phyloP scores from a whole-genome alignment of 1,140 invertebrate genomes.

The Cherax destructor region DNA sequence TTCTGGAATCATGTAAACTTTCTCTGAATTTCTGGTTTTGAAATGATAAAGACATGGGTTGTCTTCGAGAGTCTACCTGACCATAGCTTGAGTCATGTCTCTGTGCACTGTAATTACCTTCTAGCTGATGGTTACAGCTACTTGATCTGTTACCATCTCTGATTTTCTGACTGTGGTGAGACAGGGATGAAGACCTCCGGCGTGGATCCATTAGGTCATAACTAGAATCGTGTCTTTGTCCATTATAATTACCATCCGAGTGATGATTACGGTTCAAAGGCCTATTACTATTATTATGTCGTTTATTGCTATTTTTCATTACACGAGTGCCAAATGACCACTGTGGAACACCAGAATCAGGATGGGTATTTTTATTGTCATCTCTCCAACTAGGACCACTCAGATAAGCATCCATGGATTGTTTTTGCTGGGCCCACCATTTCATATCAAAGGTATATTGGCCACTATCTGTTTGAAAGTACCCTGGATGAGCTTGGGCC shows the following conservation, averaged over 20 bases:
- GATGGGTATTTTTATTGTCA: slow-evolving; percentile 38
- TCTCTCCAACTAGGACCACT: slow-evolving; percentile 46
- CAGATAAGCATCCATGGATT: slow-evolving; percentile 61
- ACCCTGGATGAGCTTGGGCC: slow-evolving; percentile 50
- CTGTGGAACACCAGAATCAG: slow-evolving; percentile 25
- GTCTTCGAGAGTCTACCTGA: background rate
- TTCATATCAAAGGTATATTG: slow-evolving; percentile 60
- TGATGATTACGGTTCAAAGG: background rate
- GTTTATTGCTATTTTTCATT: slow-evolving; percentile 29
- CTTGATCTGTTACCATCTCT: background rate
- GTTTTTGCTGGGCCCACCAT: slow-evolving; percentile 69
- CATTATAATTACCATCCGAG: background rate
- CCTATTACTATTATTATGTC: background rate
- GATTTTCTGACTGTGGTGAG: background rate
- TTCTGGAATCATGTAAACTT: slow-evolving; percentile 30
- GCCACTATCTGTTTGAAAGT: slow-evolving; percentile 32
- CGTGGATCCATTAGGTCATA: slow-evolving; percentile 12
- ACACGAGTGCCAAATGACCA: slow-evolving; percentile 62
- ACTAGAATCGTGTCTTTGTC: background rate
- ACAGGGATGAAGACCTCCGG: background rate
- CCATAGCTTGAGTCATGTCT: background rate
- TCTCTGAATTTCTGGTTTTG: slow-evolving; percentile 3
- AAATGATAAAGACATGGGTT: background rate
- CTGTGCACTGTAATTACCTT: background rate
- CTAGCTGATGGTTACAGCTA: slow-evolving; percentile 8